Base-by-base conservation (phyloP, 2,797 vertebrate genomes). In the Spheniscus humboldti region DNA sequence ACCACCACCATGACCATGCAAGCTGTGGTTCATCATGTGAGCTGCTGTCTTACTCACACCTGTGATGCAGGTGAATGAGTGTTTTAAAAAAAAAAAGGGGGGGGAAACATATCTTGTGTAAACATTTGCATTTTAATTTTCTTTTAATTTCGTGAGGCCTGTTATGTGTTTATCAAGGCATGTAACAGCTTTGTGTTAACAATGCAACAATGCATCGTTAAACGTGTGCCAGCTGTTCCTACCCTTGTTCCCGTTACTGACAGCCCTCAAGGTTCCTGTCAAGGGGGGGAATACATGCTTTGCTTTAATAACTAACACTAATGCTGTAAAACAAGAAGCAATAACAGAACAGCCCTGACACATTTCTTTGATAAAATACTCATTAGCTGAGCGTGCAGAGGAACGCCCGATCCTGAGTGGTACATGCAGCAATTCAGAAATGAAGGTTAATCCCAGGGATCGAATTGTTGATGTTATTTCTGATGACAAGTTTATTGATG, bases 91-190 rank as follows among this genome's bases (percentile, higher is more conserved):
- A 60, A 7, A 3, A 48, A 48, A 7, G 12, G 4, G 6, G 13
- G 33, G 33, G 20, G 13, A 6, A 94, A 77, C 82, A 53, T n/a
- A 67, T 88, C 93, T 96, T 94, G 86, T 85, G 69, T 96, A 97
- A 98, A 98, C 94, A 96, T 98, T 97, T 98, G 95, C 92, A 83
- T 98, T 98, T 98, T 98, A 96, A 98, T 98, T 97, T 96, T 92
- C 86, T 96, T 95, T 97, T 98, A 96, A 97, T 98, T 98, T 98
- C 93, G 53, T 63, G 80, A 96, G 95, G 85, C 95, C 93, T 30
- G 75, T 97, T 97, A 94, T 56, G 86, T 96, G 89, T 97, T 97
- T 97, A 96, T 95, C 95, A 97, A 97, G 95, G 95, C 90, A 2
- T 94, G 90, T 93, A 97, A 96, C 97, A 97, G 97, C 96, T 98